Conservation (phyloP, 2,888 invertebrate genomes). For the Chrysolina americana region DNA sequence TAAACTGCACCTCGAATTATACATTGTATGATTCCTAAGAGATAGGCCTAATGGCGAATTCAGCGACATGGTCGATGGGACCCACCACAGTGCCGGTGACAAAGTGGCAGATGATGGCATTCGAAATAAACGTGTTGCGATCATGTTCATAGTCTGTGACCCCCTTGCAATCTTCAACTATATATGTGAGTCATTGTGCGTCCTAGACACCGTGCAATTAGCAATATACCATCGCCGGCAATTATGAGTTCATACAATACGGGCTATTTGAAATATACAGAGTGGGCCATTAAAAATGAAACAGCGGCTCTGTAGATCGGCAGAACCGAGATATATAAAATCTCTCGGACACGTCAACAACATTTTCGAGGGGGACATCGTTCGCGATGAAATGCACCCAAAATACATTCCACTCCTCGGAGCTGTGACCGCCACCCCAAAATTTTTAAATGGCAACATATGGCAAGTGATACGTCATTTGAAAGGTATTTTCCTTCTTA, state of each 20-base stretch:
- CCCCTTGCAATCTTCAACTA: slow-evolving; percentile 38
- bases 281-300: too few relatives aligned
- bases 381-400: too few relatives aligned
- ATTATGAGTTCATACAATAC: background rate
- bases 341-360: too few relatives aligned
- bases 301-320: too few relatives aligned
- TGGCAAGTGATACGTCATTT: too few relatives aligned
- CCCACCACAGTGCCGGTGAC: slow-evolving; percentile 69
- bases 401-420: too few relatives aligned
- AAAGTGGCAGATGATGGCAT: slow-evolving; percentile 68
- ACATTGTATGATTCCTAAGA: slow-evolving; percentile 28
- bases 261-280: background rate
- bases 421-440: too few relatives aligned
- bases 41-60: slow-evolving; percentile 34
- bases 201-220: slow-evolving; percentile 11
- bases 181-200: slow-evolving; percentile 20
- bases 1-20: slow-evolving; percentile 18
- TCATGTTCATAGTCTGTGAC: slow-evolving; percentile 56
- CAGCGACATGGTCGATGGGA: slow-evolving; percentile 50
- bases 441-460: too few relatives aligned
- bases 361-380: too few relatives aligned
- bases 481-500: too few relatives aligned
- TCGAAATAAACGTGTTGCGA: slow-evolving; percentile 60
- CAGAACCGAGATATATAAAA: too few relatives aligned
- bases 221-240: slow-evolving; percentile 13